A percentile compares a stretch with the other conserved stretches of the same genome.
Conservation (phyloP, 2,797 vertebrate genomes). For the Lates japonicus region DNA sequence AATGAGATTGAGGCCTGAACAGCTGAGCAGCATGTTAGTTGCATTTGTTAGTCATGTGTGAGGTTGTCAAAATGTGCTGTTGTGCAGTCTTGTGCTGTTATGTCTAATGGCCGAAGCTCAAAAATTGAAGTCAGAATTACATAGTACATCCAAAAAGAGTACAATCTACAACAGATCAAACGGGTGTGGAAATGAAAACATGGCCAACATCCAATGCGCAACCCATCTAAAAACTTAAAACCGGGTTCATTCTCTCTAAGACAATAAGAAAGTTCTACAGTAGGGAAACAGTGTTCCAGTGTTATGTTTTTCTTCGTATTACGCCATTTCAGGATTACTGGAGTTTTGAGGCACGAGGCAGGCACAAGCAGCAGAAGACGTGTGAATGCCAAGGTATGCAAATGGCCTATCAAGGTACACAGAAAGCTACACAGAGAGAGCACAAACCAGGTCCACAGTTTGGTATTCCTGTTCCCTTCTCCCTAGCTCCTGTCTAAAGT, state of each 20-base stretch:
- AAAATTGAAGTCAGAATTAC: not conserved
- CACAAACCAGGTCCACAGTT: conserved; percentile 30
- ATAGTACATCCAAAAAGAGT: not conserved
- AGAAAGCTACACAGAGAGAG: conserved; percentile 54
- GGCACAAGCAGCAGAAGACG: conserved; percentile 30
- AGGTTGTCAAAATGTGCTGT: not conserved
- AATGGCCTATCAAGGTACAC: conserved; percentile 58
- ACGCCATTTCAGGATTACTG: not conserved
- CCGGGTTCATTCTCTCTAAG: conserved; percentile 14
- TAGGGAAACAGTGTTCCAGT: not conserved
- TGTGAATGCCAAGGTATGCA: conserved; percentile 68
- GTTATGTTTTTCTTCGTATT: conserved; percentile 15
- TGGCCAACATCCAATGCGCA: not conserved
- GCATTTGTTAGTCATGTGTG: conserved; percentile 26
- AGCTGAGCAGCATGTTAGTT: conserved; percentile 2
- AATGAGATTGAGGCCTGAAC: conserved; percentile 36
- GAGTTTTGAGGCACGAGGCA: not conserved
- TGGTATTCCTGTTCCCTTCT: conserved; percentile 35
- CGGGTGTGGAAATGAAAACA: not conserved
- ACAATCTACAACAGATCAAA: not conserved
- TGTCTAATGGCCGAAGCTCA: not conserved
- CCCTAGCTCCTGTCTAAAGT: conserved; percentile 18
- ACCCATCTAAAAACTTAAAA: conserved; percentile 8
- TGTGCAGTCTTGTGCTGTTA: not conserved
- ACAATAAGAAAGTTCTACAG: not conserved